A percentile compares a stretch with the other conserved stretches of the same genome.
Conservation (phyloP, 2,113 vertebrate genomes). For the Phrynocephalus versicolor region DNA sequence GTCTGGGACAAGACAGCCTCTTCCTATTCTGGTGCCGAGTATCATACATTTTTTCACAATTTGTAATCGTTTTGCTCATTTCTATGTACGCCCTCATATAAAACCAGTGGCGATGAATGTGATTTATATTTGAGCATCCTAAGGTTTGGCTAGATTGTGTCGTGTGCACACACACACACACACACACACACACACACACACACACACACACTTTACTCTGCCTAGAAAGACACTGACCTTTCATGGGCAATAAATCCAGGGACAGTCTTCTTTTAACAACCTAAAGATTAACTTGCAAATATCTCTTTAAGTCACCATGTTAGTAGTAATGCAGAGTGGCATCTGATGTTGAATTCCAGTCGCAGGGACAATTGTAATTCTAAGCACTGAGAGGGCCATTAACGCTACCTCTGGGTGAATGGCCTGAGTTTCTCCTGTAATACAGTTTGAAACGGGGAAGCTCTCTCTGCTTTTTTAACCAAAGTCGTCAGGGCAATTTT, state of each 20-base stretch:
- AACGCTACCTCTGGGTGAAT: background rate
- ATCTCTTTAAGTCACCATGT: background rate
- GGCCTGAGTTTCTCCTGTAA: too few relatives aligned
- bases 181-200: background rate
- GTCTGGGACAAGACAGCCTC: background rate
- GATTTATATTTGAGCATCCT: background rate
- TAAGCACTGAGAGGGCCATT: background rate
- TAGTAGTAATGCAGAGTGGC: constrained; percentile 4
- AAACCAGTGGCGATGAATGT: background rate
- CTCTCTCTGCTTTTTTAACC: background rate
- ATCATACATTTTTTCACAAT: background rate
- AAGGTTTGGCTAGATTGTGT: background rate
- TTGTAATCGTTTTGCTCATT: background rate
- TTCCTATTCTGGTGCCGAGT: background rate
- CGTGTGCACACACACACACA: background rate
- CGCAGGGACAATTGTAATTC: background rate
- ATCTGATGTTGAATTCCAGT: background rate
- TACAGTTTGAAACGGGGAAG: background rate
- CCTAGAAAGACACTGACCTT: background rate
- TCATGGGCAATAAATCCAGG: background rate
- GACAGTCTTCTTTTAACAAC: constrained; percentile 12
- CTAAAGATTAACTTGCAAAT: constrained; percentile 10
- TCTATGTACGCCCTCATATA: background rate
- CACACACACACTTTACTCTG: background rate
- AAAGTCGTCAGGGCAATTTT: background rate